Conservation (phyloP, 2,113 vertebrate genomes). For the Apodemus speciosus region DNA sequence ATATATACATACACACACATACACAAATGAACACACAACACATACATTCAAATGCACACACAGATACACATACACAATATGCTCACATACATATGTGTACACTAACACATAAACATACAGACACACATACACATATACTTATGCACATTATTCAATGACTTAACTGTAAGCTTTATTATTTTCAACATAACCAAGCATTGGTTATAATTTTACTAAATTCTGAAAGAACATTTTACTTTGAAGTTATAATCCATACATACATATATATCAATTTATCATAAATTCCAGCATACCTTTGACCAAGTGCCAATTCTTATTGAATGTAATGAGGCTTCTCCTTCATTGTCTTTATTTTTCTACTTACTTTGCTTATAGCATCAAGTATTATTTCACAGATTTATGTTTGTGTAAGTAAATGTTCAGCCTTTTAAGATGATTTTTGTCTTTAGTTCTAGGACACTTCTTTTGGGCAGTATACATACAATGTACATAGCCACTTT, state of each 20-base stretch:
- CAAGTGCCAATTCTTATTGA: background rate
- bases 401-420: background rate
- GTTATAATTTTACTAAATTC: background rate
- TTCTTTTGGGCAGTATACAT: background rate
- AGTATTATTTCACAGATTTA: background rate
- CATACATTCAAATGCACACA: too few species aligned
- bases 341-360: background rate
- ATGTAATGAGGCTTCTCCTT: background rate
- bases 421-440: background rate
- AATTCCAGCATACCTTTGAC: background rate
- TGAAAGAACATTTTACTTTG: background rate
- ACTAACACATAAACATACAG: background rate
- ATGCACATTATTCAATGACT: background rate
- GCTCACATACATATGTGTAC: background rate
- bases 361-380: background rate
- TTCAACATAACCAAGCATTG: background rate
- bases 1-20: background rate
- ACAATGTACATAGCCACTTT: background rate
- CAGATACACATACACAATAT: background rate
- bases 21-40: too few species aligned
- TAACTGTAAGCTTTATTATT: background rate
- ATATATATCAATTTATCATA: background rate
- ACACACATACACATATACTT: background rate
- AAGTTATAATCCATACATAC: background rate
- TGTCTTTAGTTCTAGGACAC: background rate